Conservation (phyloP, 2,113 vertebrate genomes). For the Carassius auratus region DNA sequence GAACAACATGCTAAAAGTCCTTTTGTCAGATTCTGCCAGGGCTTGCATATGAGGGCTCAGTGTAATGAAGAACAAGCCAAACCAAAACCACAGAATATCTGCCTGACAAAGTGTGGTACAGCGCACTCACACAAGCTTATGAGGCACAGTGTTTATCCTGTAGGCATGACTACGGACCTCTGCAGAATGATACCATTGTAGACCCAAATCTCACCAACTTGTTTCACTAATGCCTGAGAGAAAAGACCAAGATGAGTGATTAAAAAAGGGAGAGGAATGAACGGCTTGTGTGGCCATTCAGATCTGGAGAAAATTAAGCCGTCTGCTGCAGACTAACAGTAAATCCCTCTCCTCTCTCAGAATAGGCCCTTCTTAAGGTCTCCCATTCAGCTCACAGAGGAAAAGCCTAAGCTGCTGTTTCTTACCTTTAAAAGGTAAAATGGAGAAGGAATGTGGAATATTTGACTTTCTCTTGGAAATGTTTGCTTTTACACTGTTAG, state of each 20-base stretch:
- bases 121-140: slow-evolving; percentile 6
- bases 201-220: slow-evolving; percentile 29
- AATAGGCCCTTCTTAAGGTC: slow-evolving; percentile 10
- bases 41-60: not conserved
- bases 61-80: slow-evolving; percentile 32
- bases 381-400: not conserved
- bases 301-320: slow-evolving; percentile 44
- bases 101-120: not conserved
- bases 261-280: not conserved
- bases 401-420: slow-evolving; percentile 17
- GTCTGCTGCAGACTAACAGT: slow-evolving; percentile 13
- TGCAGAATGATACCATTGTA: slow-evolving; percentile 41
- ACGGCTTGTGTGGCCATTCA: slow-evolving; percentile 38
- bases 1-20: not conserved
- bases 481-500: slow-evolving; percentile 34
- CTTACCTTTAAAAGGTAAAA: slow-evolving; percentile 23
- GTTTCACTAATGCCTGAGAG: slow-evolving; percentile 25
- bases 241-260: slow-evolving; percentile 22
- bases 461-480: slow-evolving; percentile 41
- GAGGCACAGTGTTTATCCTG: slow-evolving; percentile 46
- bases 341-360: slow-evolving; percentile 20
- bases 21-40: not conserved
- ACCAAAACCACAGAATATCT: slow-evolving; percentile 36
- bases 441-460: slow-evolving; percentile 34
- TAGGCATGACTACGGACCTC: slow-evolving; percentile 47